A percentile compares a stretch with the other conserved stretches of the same genome.
These are phyloP conservation scores for Spheniscus mendiculus DNA, from an alignment of 2,113 vertebrate genomes.

Conservation along the genomic window DNA sequence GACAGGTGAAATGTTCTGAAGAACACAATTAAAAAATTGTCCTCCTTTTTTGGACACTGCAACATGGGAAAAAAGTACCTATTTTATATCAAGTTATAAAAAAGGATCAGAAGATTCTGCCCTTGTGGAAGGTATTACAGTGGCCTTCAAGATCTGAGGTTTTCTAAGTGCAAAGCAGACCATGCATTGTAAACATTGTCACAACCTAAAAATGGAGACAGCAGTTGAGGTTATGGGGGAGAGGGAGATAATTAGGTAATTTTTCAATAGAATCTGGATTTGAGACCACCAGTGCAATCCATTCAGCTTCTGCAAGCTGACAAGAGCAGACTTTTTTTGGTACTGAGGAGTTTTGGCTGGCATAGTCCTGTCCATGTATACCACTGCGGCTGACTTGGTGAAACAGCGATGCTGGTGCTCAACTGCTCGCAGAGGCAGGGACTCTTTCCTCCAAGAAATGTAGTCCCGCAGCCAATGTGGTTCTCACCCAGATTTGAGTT, in stretches of 20 bases:
- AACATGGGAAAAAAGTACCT: background rate
- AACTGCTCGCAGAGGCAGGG: rapidly evolving
- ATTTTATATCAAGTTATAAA: background rate
- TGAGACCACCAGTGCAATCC: background rate
- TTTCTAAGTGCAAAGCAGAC: background rate
- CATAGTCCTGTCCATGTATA: rapidly evolving
- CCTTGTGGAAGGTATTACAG: background rate
- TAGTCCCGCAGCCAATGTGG: background rate
- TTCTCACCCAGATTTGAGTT: background rate
- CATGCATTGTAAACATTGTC: background rate
- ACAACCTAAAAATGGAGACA: background rate
- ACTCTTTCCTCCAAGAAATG: background rate
- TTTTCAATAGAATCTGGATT: background rate
- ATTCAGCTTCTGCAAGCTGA: background rate
- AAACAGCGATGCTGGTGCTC: background rate
- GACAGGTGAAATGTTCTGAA: background rate
- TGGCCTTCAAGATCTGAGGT: background rate
- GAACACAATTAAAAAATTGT: background rate
- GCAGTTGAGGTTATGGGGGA: background rate
- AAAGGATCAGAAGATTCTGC: background rate
- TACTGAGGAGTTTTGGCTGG: background rate
- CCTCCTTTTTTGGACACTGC: background rate
- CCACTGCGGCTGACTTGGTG: background rate
- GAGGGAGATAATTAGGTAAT: background rate
- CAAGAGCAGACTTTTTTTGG: background rate